Percentiles rank a stretch among this genome's conserved stretches.
These are phyloP conservation scores for Vireo griseus DNA, from an alignment of 2,797 vertebrate genomes.

Conservation along the genomic window DNA sequence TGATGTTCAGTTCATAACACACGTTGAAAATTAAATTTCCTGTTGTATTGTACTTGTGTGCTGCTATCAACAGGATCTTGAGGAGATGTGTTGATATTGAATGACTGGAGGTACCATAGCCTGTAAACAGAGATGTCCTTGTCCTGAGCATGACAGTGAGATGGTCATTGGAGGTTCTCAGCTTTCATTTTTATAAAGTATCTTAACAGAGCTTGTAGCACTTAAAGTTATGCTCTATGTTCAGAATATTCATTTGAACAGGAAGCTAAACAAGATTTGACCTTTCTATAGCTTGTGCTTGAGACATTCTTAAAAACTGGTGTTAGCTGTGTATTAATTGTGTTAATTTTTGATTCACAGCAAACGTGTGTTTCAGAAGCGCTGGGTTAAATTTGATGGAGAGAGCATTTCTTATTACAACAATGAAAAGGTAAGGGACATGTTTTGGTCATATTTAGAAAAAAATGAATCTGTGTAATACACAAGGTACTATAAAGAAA, in stretches of 20 bases:
- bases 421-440: slow-evolving; percentile 86
- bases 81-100: background rate
- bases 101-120: background rate
- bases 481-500: background rate
- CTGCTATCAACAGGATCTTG: background rate
- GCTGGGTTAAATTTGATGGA: slow-evolving; percentile 94
- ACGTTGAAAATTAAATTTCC: background rate
- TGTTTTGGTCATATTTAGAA: background rate
- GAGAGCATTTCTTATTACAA: slow-evolving; percentile 89
- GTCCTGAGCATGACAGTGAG: background rate
- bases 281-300: background rate
- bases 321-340: background rate
- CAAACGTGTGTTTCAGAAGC: slow-evolving; percentile 89
- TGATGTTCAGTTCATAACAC: background rate
- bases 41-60: background rate
- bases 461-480: background rate
- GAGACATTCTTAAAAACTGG: background rate
- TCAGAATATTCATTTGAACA: background rate
- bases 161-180: background rate
- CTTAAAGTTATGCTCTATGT: background rate
- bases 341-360: slow-evolving; percentile 70
- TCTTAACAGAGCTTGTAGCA: background rate
- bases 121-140: background rate
- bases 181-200: background rate
- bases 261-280: background rate